A percentile compares a stretch with the other conserved stretches of the same genome.
Conservation (phyloP, 2,113 vertebrate genomes). For the Xyrauchen texanus region DNA sequence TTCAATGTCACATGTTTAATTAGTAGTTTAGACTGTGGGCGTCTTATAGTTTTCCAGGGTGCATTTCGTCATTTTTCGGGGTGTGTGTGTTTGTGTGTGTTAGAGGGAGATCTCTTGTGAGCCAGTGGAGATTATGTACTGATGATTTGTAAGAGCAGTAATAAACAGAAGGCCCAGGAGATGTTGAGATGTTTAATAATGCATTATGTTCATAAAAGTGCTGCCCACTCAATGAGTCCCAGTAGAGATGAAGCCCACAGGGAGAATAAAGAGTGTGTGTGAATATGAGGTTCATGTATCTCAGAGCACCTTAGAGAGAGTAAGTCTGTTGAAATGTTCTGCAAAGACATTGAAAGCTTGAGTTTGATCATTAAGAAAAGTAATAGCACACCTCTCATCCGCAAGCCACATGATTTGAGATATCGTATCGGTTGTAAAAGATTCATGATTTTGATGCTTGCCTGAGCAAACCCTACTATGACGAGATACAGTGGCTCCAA, state of each 20-base stretch:
- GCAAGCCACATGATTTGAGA: no score
- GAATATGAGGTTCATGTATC: not conserved
- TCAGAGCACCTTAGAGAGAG: not conserved
- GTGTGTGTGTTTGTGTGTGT: conserved; percentile 29
- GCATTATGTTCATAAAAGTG: conserved; percentile 84
- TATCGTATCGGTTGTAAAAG: no score
- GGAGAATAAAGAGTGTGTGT: conserved; percentile 57
- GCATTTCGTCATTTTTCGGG: no score
- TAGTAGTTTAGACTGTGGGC: conserved; percentile 21
- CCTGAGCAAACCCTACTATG: no score
- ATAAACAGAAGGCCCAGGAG: conserved; percentile 83
- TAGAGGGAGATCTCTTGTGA: conserved; percentile 62
- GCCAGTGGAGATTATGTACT: conserved; percentile 76
- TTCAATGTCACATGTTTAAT: conserved; percentile 38
- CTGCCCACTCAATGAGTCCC: conserved; percentile 73
- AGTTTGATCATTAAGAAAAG: no score
- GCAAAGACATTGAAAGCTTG: no score
- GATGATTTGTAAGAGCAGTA: conserved; percentile 84
- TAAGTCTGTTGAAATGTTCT: not conserved
- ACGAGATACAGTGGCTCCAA: no score
- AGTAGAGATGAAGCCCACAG: conserved; percentile 71
- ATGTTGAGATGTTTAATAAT: conserved; percentile 86
- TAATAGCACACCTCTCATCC: no score
- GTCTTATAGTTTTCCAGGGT: conserved; percentile 55
- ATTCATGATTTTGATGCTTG: no score